Evolutionary conservation across 2,113 vertebrate genomes (phyloP), one percentile per base, ranked within the genome.

Genomic region (Oxyura jamaicensis): DNA sequence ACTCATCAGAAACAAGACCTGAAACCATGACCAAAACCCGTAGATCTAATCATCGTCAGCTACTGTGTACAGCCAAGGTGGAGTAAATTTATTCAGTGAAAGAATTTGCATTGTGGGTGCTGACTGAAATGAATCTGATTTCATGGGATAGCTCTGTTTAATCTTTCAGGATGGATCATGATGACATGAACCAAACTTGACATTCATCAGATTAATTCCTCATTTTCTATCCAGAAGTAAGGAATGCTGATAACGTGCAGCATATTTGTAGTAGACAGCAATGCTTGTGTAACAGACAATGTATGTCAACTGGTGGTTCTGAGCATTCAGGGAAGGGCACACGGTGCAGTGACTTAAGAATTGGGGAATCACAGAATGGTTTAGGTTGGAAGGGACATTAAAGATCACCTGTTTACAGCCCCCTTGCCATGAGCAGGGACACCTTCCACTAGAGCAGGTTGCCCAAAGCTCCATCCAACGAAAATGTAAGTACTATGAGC

Each of bases 121-220:
- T 88, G 78, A 58, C 67, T 72, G 68, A 50, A 96, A 88, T 74
- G 18, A 59, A 86, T 94, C 85, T 93, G 83, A 87, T 96, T 97
- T 97, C 60, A 50, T 46, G 84, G 58, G 59, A 94, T 93, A 83
- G 31, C 13, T 92, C 94, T 95, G 50, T 82, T 97, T 93, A 95
- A 93, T 96, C 46, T 93, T 95, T 88, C 50, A 33, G 88, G 80
- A 93, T 96, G 48, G 63, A 95, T 97, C 80, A 65, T 92, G 94
- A 83, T 93, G 86, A 96, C n/a, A 63, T 91, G 91, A 94, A 95
- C 74, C 50, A 79, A 94, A 96, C 72, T 89, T 97, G 96, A 86
- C 81, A 72, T 94, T 96, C 73, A 59, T 95, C 78, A 94, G 89
- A 95, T 95, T 95, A 97, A 76, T 96, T 97, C 92, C 74, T 95